Percentiles rank a stretch among this genome's conserved stretches.
phyloP scores from a whole-genome alignment of 23 tunicate species.

The Trididemnum clinides region DNA sequence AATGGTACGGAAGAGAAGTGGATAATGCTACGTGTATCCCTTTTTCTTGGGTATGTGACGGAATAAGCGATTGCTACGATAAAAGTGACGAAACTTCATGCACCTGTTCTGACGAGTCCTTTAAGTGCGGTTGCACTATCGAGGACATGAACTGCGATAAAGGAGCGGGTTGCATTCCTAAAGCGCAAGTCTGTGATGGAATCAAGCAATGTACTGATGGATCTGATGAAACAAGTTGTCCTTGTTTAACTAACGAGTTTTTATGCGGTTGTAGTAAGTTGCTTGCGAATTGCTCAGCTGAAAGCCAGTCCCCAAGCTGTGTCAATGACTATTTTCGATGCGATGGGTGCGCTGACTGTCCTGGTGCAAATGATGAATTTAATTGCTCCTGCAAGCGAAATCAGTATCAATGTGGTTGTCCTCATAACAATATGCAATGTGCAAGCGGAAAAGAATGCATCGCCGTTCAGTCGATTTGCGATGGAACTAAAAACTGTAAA shows the following conservation, averaged over 20 bases:
- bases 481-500: conserved; percentile 44
- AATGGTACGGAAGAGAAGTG: neutral
- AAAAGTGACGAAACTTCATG: conserved; percentile 33
- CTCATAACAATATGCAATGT: conserved; percentile 3
- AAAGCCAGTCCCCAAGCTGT: neutral
- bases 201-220: conserved; percentile 24
- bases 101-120: neutral
- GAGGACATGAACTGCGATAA: conserved; percentile 3
- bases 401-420: conserved; percentile 41
- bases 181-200: conserved; percentile 25
- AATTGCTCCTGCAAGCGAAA: neutral
- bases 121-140: conserved; percentile 25
- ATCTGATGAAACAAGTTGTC: conserved; percentile 23
- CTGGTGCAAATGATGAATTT: conserved; percentile 15
- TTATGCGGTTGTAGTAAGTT: conserved; percentile 3
- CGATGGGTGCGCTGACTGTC: conserved; percentile 39
- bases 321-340: neutral
- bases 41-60: conserved; percentile 32
- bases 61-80: conserved; percentile 15
- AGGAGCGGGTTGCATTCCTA: conserved; percentile 40
- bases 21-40: conserved; percentile 28
- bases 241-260: conserved; percentile 1
- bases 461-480: neutral
- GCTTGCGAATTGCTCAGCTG: neutral
- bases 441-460: conserved; percentile 31